Evolutionary conservation across 2,797 vertebrate species (phyloP).

Genomic region (Meda fulgida): DNA sequence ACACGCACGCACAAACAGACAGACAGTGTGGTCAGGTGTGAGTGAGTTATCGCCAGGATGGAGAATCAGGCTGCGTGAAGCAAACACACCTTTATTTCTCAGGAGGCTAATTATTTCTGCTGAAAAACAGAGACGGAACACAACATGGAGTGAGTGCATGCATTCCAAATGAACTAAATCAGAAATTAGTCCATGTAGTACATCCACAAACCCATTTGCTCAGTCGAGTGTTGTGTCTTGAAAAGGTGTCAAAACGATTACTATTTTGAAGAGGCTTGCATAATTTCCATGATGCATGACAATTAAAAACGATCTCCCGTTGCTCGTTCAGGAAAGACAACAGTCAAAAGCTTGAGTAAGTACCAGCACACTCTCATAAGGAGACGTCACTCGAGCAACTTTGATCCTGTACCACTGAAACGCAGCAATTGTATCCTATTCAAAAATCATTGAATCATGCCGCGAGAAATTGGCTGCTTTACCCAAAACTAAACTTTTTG

Average conservation of each 20-base stretch:
- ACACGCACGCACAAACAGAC: conserved; percentile 39
- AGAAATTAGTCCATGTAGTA: conserved; percentile 56
- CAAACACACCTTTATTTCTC: conserved; percentile 66
- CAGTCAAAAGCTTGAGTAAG: conserved; percentile 28
- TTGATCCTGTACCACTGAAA: not conserved
- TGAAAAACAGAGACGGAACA: conserved; percentile 53
- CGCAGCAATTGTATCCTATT: not conserved
- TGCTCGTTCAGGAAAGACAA: conserved; percentile 43
- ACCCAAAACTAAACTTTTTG: not conserved
- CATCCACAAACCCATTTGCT: conserved; percentile 56
- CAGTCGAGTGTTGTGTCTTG: conserved; percentile 44
- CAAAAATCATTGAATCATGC: not conserved
- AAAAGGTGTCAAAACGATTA: conserved; percentile 50
- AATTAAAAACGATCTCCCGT: conserved; percentile 53
- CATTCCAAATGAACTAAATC: conserved; percentile 59
- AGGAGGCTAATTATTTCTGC: conserved; percentile 66
- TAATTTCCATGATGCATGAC: conserved; percentile 52
- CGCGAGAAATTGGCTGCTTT: not conserved
- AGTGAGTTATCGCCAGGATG: conserved; percentile 62
- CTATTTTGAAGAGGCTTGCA: conserved; percentile 50
- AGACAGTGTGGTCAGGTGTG: conserved; percentile 65
- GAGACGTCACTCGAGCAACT: conserved; percentile 1
- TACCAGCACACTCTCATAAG: conserved; percentile 4
- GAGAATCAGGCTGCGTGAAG: conserved; percentile 59
- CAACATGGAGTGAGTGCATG: conserved; percentile 49